A percentile compares a stretch with the other conserved stretches of the same genome.
These are phyloP conservation scores for Lipotes vexillifer DNA, from an alignment of 2,113 vertebrate species.

Conservation along the genomic window DNA sequence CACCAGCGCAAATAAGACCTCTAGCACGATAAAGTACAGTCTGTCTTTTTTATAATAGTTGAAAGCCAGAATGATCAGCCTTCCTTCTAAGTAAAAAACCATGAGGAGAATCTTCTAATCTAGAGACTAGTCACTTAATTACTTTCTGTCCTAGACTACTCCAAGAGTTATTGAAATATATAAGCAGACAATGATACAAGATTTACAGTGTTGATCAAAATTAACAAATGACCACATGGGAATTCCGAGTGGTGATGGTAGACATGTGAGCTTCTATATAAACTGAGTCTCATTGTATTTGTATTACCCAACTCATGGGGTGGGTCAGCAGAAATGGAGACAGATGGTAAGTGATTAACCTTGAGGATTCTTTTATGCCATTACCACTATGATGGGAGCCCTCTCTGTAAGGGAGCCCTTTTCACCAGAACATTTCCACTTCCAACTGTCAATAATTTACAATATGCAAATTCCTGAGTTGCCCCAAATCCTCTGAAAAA, in stretches of 20 bases:
- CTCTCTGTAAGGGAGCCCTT: neutral
- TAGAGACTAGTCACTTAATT: neutral
- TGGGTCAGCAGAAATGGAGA: constrained; percentile 34
- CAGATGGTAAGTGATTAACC: neutral
- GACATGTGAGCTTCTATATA: constrained; percentile 3
- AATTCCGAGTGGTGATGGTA: constrained; percentile 3
- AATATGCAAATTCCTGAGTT: constrained; percentile 14
- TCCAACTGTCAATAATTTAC: neutral
- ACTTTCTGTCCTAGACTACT: neutral
- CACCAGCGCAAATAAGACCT: neutral
- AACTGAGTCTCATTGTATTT: constrained; percentile 19
- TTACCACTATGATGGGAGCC: neutral
- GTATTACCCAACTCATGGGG: neutral
- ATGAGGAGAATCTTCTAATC: neutral
- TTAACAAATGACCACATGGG: constrained; percentile 13
- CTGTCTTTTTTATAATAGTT: neutral
- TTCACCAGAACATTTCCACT: neutral
- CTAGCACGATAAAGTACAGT: neutral
- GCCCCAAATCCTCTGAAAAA: neutral
- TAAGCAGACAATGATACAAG: constrained; percentile 2
- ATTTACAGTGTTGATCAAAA: neutral
- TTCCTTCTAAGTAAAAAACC: neutral
- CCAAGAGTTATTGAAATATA: neutral
- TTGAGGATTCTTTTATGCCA: neutral
- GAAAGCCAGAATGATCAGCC: constrained; percentile 8